Evolutionary conservation across 2,797 vertebrate species (phyloP), one percentile per base, ranked within the genome.

Genomic region (Sebastiscus albofasciatus): DNA sequence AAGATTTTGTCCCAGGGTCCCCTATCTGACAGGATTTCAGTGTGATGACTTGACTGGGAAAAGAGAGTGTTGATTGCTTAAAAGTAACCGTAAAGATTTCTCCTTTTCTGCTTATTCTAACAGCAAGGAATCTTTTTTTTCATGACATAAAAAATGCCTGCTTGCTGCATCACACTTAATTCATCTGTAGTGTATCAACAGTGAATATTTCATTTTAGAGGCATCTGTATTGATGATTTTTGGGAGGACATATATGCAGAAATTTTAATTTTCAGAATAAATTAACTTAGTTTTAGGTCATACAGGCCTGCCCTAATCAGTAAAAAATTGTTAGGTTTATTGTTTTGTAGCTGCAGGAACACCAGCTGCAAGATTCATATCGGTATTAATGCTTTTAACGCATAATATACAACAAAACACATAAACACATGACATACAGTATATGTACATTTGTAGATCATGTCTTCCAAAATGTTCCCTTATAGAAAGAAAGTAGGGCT

Each of bases 11-110:
- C 27, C 27, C 27, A 29, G 27, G 27, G 27, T 29, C 27, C 27
- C 27, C 3, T 3, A 29, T 29, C 27, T 29, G 27, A 29, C 1
- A 29, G 27, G 27, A 29, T 24, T 24, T 24, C 24, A 24, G 24
- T 24, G 24, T 24, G 24, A 2, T 24, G 24, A 24, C 24, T 24
- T 24, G 24, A 64, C 60, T n/a, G 14, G 27, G 12, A 75, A 60
- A 16, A 69, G 8, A 39, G 31, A n/a, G 34, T 71, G 75, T 56
- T 79, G 77, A 85, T 77, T 82, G 69, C 72, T 72, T 81, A 20
- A 80, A 77, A 71, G 55, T 24, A 78, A 77, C 36, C 59, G 22
- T 16, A 67, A 82, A 71, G 55, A 3, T 67, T 72, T 82, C 12
- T 66, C 7, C 27, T 77, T 6, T 65, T 86, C 33, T 58, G 6